Base-by-base conservation (phyloP, 2,797 vertebrate genomes). In the Tragopan temminckii region DNA sequence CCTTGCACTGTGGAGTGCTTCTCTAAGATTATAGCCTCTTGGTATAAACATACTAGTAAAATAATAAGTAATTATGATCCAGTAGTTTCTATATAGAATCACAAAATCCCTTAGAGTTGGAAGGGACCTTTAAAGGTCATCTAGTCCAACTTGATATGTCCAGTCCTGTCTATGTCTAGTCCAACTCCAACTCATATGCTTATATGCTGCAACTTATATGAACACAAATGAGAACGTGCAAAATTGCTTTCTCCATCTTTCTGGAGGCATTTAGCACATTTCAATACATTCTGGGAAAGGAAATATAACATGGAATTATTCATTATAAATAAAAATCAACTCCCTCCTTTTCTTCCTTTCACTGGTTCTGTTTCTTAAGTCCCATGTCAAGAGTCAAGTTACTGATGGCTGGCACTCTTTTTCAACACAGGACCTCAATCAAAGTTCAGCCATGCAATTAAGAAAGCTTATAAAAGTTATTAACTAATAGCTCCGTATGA, bases 391-490 rank as follows among this genome's bases (percentile, higher is more conserved):
- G 25, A 86, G 50, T 84, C 35, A 85, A 21, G 8, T 85, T 93
- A 93, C 38, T 48, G 10, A 61, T 80, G 53, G 25, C 53, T 80
- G 57, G 36, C 69, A 80, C n/a, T 38, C 14, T 94, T 55, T 95
- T 95, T 89, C n/a, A 95, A 92, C 88, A 83, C 11, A 83, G 11
- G 18, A 80, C 55, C 50, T 89, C 70, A 79, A 78, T 84, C 91
- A 89, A 82, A 76, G 89, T 94, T 95, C 84, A 95, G 43, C 46
- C 24, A 25, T 90, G 63, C 61, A 97, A 94, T 94, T 95, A 97
- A 71, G 67, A 86, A 97, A 94, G 27, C 80, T 95, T 77, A 80
- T 96, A 95, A 95, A 93, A 96, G 25, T 74, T 94, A 95, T 96
- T 97, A 96, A 81, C 92, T 95, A 96, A 88, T 92, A 95, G 81